A percentile compares a stretch with the other conserved stretches of the same genome.
Conservation (phyloP, 2,113 vertebrate genomes). For the Lucifuga dentata region DNA sequence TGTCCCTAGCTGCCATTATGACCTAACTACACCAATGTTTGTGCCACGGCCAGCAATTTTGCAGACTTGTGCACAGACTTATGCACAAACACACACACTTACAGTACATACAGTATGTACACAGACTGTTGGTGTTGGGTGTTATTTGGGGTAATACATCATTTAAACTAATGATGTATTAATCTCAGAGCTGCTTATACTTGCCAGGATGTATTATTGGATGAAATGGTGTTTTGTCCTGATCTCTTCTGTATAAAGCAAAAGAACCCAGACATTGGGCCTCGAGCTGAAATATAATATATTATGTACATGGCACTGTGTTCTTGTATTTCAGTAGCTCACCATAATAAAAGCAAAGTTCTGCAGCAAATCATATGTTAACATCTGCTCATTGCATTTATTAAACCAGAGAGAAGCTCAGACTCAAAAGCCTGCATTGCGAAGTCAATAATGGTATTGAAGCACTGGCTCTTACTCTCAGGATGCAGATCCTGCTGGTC, state of each 20-base stretch:
- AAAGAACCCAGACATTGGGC: conserved; percentile 19
- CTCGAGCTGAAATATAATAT: background rate
- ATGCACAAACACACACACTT: background rate
- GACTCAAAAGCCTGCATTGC: conserved; percentile 51
- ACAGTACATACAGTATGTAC: background rate
- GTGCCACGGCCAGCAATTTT: background rate
- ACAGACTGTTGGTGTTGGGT: no score
- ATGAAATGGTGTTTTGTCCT: conserved; percentile 42
- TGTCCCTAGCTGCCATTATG: no score
- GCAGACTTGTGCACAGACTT: background rate
- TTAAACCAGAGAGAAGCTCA: conserved; percentile 58
- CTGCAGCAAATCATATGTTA: conserved; percentile 50
- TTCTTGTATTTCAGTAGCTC: conserved; percentile 57
- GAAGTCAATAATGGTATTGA: conserved; percentile 51
- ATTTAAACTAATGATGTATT: conserved; percentile 14
- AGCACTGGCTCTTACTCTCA: no score
- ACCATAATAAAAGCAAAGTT: conserved; percentile 55
- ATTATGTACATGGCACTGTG: conserved; percentile 33
- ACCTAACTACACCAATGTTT: no score
- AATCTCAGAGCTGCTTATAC: conserved; percentile 7
- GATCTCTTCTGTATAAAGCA: conserved; percentile 30
- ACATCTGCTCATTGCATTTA: conserved; percentile 45
- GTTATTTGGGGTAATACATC: background rate
- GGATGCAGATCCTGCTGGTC: background rate
- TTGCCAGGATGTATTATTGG: conserved; percentile 13